Conservation (phyloP, 2,113 vertebrate species). For the Ceratotherium simum region DNA sequence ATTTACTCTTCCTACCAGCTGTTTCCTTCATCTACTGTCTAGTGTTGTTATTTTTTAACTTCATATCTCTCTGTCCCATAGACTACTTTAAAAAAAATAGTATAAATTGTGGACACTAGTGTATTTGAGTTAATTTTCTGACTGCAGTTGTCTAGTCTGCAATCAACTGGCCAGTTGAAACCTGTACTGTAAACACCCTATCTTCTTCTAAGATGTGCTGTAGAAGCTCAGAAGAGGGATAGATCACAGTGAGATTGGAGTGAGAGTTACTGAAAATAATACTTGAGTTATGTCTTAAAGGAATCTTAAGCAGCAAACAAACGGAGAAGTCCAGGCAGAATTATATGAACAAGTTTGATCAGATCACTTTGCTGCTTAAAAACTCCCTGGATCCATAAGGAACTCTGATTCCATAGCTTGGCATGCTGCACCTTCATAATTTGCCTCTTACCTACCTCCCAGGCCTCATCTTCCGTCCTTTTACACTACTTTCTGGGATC, state of each 20-base stretch:
- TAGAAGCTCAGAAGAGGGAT: background rate
- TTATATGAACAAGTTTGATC: background rate
- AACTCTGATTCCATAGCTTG: background rate
- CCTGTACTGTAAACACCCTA: background rate
- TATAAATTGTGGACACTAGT: background rate
- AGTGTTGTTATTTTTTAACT: conserved; percentile 15
- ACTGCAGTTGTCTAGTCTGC: background rate
- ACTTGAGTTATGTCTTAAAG: background rate
- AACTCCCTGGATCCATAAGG: background rate
- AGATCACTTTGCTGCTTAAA: background rate
- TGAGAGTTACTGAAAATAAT: background rate
- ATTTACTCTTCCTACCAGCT: background rate
- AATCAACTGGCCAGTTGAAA: background rate
- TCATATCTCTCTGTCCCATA: background rate
- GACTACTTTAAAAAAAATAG: background rate
- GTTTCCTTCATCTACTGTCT: background rate
- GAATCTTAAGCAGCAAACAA: background rate
- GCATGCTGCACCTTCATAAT: background rate
- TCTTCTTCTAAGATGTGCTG: conserved; percentile 5
- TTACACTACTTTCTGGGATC: background rate
- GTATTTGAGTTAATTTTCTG: conserved; percentile 19
- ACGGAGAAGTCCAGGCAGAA: background rate
- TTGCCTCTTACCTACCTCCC: background rate
- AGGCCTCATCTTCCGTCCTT: background rate
- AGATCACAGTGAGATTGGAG: background rate